A percentile compares a stretch with the other conserved stretches of the same genome.
Evolutionary conservation across 2,888 invertebrate species (phyloP).

Genomic region (Automeris io): DNA sequence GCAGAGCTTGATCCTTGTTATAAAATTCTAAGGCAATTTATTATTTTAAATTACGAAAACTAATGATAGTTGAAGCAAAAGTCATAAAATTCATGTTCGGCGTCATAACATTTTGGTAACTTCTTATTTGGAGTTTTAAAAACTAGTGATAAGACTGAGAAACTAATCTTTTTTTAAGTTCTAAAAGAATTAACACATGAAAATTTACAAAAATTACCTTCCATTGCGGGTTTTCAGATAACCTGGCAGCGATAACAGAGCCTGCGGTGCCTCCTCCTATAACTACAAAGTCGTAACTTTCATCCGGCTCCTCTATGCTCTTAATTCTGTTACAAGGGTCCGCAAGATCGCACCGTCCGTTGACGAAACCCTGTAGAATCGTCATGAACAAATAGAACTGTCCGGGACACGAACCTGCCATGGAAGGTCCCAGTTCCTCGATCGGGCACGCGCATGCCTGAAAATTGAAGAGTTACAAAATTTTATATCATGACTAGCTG

Average conservation of each 20-base stretch:
- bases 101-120: too few species aligned
- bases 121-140: too few species aligned
- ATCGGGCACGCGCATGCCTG: constrained; percentile 76
- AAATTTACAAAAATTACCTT: constrained; percentile 47
- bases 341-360: constrained; percentile 74
- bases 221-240: constrained; percentile 81
- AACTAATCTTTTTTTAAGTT: too few species aligned
- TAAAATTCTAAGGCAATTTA: too few species aligned
- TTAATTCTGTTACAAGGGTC: constrained; percentile 78
- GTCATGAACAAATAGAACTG: constrained; percentile 81
- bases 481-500: too few species aligned
- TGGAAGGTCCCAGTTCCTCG: constrained; percentile 74
- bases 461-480: constrained; percentile 1
- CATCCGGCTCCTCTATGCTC: constrained; percentile 51
- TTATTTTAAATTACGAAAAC: too few species aligned
- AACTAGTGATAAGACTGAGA: too few species aligned
- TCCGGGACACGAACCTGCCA: constrained; percentile 76
- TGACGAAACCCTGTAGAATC: constrained; percentile 78
- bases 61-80: too few species aligned
- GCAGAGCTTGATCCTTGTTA: too few species aligned
- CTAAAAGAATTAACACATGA: too few species aligned
- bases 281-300: constrained; percentile 81
- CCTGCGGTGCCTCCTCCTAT: constrained; percentile 82
- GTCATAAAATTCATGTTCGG: too few species aligned
- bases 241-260: constrained; percentile 78